phyloP scores from a whole-genome alignment of 2,797 vertebrate genomes.

The Anguilla megastoma region DNA sequence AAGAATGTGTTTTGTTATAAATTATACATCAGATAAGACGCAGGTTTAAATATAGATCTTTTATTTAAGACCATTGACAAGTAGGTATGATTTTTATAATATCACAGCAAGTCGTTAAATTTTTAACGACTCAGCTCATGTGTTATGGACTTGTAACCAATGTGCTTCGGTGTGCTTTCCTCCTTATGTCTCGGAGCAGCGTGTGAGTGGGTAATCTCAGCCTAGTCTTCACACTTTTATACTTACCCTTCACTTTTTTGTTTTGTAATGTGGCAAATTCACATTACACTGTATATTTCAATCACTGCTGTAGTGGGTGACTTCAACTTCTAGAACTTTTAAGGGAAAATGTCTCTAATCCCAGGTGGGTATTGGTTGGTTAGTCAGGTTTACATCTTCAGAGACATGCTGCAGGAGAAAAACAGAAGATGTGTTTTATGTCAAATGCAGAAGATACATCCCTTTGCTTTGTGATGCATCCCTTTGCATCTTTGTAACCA shows the following conservation, averaged over 20 bases:
- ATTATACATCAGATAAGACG: background rate
- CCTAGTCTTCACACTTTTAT: background rate
- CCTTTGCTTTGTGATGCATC: background rate
- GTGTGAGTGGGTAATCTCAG: background rate
- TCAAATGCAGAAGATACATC: background rate
- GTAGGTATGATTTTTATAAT: background rate
- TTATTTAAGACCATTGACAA: background rate
- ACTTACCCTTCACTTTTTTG: background rate
- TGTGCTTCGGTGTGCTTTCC: background rate
- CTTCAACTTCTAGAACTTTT: background rate
- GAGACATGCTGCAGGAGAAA: background rate
- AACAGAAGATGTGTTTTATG: background rate
- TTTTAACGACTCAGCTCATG: too few relatives aligned
- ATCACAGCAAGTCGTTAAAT: background rate
- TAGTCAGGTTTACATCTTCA: background rate
- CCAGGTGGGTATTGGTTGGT: background rate
- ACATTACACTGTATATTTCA: background rate
- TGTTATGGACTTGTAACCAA: background rate
- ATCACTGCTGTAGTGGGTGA: background rate
- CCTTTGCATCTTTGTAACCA: background rate
- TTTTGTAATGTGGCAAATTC: background rate
- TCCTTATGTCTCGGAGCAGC: background rate
- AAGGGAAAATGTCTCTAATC: background rate
- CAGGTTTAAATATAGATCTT: background rate
- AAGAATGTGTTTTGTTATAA: background rate